Conservation (phyloP, 2,113 vertebrate genomes). For the Tapirus terrestris region DNA sequence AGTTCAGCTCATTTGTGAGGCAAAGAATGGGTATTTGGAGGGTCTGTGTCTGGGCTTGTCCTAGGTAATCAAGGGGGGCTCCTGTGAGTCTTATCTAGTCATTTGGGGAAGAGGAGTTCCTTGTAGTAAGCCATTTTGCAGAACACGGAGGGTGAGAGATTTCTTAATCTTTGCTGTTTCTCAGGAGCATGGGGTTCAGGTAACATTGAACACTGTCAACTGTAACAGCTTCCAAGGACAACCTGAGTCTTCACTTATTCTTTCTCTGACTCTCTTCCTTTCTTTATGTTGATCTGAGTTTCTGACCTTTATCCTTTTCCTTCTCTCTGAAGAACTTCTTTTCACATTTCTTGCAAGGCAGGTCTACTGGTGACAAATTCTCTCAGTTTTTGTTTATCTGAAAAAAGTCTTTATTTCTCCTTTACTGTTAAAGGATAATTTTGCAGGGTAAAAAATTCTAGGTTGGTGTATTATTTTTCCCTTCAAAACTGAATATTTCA, state of each 20-base stretch:
- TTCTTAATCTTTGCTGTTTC: not conserved
- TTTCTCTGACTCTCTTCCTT: not conserved
- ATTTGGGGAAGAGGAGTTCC: not conserved
- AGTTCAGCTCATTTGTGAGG: not conserved
- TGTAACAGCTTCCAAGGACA: not conserved
- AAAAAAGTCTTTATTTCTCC: not conserved
- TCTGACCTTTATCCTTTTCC: not conserved
- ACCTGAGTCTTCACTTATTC: not conserved
- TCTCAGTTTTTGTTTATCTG: not conserved
- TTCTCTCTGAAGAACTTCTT: not conserved
- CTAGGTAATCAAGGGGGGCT: not conserved
- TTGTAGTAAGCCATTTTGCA: not conserved
- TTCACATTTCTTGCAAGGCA: not conserved
- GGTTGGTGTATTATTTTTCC: not conserved
- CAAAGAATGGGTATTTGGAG: not conserved
- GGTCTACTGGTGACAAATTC: not conserved
- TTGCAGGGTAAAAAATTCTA: not conserved
- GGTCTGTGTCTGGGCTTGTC: not conserved
- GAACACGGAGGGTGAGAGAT: not conserved
- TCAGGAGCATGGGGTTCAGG: not conserved
- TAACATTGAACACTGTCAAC: not conserved
- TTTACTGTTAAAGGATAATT: not conserved
- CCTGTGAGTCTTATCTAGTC: not conserved
- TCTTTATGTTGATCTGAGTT: not conserved
- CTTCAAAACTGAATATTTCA: not conserved